These are phyloP conservation scores for Dasysyrphus albostriatus DNA, from an alignment of 2,888 invertebrate species.

Conservation along the genomic window DNA sequence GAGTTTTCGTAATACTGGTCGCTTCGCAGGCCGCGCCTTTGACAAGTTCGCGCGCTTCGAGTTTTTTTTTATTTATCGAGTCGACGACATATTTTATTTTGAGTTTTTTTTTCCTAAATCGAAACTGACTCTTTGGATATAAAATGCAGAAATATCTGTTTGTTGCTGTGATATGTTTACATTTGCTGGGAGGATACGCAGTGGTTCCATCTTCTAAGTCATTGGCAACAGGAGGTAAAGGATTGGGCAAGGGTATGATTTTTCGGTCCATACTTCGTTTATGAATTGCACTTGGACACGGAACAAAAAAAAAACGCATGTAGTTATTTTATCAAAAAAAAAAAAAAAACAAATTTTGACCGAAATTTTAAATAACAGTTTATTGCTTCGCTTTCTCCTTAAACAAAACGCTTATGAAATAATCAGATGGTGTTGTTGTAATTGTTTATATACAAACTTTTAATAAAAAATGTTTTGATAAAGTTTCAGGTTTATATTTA, in stretches of 20 bases:
- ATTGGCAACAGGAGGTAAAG: slow-evolving; percentile 80
- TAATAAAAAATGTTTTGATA: not conserved
- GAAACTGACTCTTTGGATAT: slow-evolving; percentile 5
- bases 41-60: slow-evolving; percentile 38
- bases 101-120: slow-evolving; percentile 25
- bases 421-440: not conserved
- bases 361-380: slow-evolving; percentile 31
- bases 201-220: slow-evolving; percentile 79
- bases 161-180: slow-evolving; percentile 82
- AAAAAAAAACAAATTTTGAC: not conserved
- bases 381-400: slow-evolving; percentile 58
- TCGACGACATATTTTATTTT: slow-evolving; percentile 19
- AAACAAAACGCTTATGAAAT: not conserved
- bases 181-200: slow-evolving; percentile 80
- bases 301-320: slow-evolving; percentile 23
- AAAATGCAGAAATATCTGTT: slow-evolving; percentile 82
- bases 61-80: slow-evolving; percentile 39
- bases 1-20: slow-evolving; percentile 57
- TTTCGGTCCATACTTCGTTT: slow-evolving; percentile 42
- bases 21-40: slow-evolving; percentile 33
- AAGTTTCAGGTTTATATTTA: slow-evolving; percentile 7
- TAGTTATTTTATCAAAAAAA: slow-evolving; percentile 18
- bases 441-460: not conserved
- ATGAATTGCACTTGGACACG: slow-evolving; percentile 69
- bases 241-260: slow-evolving; percentile 52